Evolutionary conservation across 2,888 invertebrate species (phyloP).

Genomic region (Drosophila testacea): DNA sequence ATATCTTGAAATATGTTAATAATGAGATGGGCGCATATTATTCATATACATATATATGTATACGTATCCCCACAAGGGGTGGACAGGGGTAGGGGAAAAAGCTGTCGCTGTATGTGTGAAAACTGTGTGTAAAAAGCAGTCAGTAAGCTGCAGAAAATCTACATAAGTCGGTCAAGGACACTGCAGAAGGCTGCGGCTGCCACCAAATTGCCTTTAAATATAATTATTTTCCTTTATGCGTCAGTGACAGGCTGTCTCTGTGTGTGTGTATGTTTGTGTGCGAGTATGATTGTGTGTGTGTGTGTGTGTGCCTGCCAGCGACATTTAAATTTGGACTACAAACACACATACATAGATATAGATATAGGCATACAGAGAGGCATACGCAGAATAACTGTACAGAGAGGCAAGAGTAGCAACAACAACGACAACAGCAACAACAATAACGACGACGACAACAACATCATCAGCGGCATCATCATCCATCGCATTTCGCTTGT

Average conservation of each 20-base stretch:
- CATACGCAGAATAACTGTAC: conserved; percentile 46
- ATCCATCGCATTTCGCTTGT: conserved; percentile 62
- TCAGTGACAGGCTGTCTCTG: conserved; percentile 51
- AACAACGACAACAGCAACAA: conserved; percentile 26
- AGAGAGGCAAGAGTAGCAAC: conserved; percentile 25
- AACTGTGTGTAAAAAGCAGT: conserved; percentile 51
- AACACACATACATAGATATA: conserved; percentile 25
- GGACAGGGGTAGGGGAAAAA: too few species aligned
- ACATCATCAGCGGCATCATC: conserved; percentile 32
- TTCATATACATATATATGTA: conserved; percentile 46
- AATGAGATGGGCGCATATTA: conserved; percentile 65
- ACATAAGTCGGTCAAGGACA: conserved; percentile 82
- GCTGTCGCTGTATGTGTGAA: conserved; percentile 43
- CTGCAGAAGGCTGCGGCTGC: conserved; percentile 75
- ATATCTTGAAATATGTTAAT: conserved; percentile 77
- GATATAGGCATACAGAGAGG: conserved; percentile 24
- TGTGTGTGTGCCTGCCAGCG: conserved; percentile 55
- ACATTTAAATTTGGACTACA: conserved; percentile 76
- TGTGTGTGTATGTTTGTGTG: not conserved
- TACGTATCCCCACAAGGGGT: too few species aligned
- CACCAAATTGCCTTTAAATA: conserved; percentile 82
- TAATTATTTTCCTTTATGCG: conserved; percentile 81
- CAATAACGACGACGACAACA: conserved; percentile 18
- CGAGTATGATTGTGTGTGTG: conserved; percentile 14
- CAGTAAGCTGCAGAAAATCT: conserved; percentile 76